Conservation (phyloP, 2,888 invertebrate genomes). For the Plemyria rubiginata region DNA sequence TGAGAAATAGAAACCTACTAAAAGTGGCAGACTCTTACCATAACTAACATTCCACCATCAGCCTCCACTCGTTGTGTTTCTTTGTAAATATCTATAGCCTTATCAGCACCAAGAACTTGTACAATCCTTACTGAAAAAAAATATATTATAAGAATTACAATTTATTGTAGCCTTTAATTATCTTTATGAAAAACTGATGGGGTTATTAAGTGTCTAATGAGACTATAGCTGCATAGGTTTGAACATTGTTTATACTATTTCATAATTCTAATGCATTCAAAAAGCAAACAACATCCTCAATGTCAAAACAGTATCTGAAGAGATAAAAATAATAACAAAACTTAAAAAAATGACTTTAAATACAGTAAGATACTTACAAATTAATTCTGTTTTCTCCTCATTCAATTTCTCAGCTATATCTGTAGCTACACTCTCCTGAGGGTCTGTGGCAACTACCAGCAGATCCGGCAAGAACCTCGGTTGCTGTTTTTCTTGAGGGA, state of each 20-base stretch:
- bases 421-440: constrained; percentile 86
- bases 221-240: too few relatives aligned
- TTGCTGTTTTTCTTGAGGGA: constrained; percentile 80
- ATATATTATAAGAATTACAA: background rate
- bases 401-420: constrained; percentile 90
- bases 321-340: too few relatives aligned
- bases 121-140: constrained; percentile 87
- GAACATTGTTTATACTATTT: too few relatives aligned
- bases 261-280: too few relatives aligned
- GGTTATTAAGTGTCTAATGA: too few relatives aligned
- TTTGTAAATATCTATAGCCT: constrained; percentile 90
- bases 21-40: constrained; percentile 78
- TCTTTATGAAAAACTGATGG: too few relatives aligned
- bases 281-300: too few relatives aligned
- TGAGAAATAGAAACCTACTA: too few relatives aligned
- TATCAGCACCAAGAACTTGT: constrained; percentile 88
- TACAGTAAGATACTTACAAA: constrained; percentile 82
- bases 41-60: constrained; percentile 93
- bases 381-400: constrained; percentile 90
- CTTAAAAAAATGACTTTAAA: too few relatives aligned
- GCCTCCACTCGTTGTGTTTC: constrained; percentile 93
- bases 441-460: constrained; percentile 74
- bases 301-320: too few relatives aligned
- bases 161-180: too few relatives aligned
- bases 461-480: constrained; percentile 86